Conservation (phyloP, 2,797 vertebrate genomes). For the Naso thynnoides region DNA sequence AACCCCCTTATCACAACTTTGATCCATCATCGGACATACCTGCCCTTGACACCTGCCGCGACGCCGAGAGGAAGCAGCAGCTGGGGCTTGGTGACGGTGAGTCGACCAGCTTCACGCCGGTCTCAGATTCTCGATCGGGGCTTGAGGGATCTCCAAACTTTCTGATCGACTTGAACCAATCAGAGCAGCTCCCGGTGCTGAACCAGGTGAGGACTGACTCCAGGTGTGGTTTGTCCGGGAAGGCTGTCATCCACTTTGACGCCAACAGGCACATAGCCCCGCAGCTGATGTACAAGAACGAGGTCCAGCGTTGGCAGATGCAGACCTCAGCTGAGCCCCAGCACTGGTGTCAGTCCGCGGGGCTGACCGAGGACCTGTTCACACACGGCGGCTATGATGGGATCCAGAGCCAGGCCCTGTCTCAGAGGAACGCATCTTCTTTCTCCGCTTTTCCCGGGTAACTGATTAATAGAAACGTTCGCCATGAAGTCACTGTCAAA, state of each 20-base stretch:
- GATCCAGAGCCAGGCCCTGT: conserved; percentile 61
- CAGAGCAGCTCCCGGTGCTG: conserved; percentile 49
- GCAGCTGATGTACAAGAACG: conserved; percentile 73
- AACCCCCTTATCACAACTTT: conserved; percentile 59
- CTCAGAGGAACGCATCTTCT: conserved; percentile 63
- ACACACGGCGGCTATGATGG: conserved; percentile 63
- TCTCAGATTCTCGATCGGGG: conserved; percentile 20
- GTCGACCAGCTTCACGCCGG: conserved; percentile 31
- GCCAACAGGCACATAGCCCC: conserved; percentile 37
- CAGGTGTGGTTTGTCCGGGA: conserved; percentile 53
- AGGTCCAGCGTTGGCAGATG: conserved; percentile 72
- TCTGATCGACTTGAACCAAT: conserved; percentile 68
- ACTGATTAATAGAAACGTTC: not conserved
- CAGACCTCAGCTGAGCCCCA: conserved; percentile 65
- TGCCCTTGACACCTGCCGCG: conserved; percentile 61
- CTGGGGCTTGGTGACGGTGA: conserved; percentile 56
- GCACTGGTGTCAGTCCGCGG: conserved; percentile 77
- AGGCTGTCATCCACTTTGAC: conserved; percentile 57
- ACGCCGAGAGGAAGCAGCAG: conserved; percentile 59
- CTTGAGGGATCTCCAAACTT: conserved; percentile 69
- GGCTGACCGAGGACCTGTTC: conserved; percentile 64
- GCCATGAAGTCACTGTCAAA: not conserved
- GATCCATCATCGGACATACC: conserved; percentile 57
- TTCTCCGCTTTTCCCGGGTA: conserved; percentile 80
- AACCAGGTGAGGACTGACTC: conserved; percentile 65